phyloP scores from a whole-genome alignment of 2,888 invertebrate species.

The Sialis lutaria region DNA sequence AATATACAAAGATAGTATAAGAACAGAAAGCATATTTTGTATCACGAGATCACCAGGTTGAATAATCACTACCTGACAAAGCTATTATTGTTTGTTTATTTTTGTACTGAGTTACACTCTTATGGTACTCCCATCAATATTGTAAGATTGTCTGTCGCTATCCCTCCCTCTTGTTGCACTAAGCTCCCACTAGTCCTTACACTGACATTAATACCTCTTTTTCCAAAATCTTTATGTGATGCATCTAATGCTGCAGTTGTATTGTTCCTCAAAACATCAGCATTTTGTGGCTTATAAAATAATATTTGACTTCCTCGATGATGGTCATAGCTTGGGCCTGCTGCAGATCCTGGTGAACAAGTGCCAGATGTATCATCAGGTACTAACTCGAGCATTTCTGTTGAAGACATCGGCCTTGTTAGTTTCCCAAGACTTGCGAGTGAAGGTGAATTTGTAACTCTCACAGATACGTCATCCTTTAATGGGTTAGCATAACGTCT shows the following conservation, averaged over 20 bases:
- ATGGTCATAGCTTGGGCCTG: conserved; percentile 22
- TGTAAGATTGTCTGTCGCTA: conserved; percentile 2
- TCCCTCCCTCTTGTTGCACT: no score
- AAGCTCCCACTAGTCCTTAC: conserved; percentile 20
- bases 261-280: conserved; percentile 70
- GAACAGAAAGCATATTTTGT: neutral
- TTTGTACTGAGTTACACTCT: neutral
- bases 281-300: conserved; percentile 70
- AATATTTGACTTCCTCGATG: conserved; percentile 44
- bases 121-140: conserved; percentile 7
- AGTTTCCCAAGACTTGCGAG: conserved; percentile 23
- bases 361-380: conserved; percentile 29
- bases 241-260: conserved; percentile 38
- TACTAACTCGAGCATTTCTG: conserved; percentile 45
- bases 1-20: neutral
- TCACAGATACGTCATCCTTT: conserved; percentile 36
- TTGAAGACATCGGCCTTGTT: conserved; percentile 26
- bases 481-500: conserved; percentile 67
- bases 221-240: conserved; percentile 56
- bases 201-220: conserved; percentile 47
- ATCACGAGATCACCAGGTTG: conserved; percentile 3
- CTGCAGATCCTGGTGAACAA: conserved; percentile 21
- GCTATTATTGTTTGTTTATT: neutral
- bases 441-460: conserved; percentile 9
- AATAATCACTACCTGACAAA: neutral